A percentile compares a stretch with the other conserved stretches of the same genome.
phyloP scores from a whole-genome alignment of 2,888 invertebrate genomes.

The Rotaria sp. region DNA sequence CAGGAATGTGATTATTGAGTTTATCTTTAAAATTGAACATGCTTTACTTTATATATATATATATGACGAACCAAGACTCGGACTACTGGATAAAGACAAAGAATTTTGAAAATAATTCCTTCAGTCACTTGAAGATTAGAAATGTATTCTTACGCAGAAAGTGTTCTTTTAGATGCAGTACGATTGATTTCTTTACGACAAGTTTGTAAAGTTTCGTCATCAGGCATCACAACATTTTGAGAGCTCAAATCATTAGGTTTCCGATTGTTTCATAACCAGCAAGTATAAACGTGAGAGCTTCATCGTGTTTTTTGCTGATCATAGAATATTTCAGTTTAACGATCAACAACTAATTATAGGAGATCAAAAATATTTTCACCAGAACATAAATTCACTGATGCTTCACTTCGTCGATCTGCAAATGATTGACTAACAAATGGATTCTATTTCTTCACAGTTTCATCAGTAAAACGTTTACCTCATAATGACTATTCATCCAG shows the following conservation, averaged over 20 bases:
- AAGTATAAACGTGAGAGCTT: neutral
- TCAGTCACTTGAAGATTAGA: too few species aligned
- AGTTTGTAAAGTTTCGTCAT: neutral
- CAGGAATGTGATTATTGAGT: neutral
- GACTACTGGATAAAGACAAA: too few species aligned
- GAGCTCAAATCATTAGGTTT: neutral
- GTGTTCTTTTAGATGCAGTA: neutral
- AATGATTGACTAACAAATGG: neutral
- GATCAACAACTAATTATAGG: neutral
- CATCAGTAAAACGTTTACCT: neutral
- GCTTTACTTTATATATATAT: too few species aligned
- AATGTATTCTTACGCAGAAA: too few species aligned
- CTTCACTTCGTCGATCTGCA: neutral
- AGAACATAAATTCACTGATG: neutral
- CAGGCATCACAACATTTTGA: neutral
- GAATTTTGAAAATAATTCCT: too few species aligned
- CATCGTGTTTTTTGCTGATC: neutral
- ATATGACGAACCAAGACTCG: neutral
- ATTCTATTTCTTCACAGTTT: neutral
- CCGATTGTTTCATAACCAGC: neutral
- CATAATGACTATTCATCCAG: neutral
- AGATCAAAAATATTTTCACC: neutral
- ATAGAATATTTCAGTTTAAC: neutral
- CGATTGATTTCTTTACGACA: neutral
- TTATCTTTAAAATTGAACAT: neutral